phyloP scores from a whole-genome alignment of 2,888 invertebrate genomes.

The Cerastis leucographa region DNA sequence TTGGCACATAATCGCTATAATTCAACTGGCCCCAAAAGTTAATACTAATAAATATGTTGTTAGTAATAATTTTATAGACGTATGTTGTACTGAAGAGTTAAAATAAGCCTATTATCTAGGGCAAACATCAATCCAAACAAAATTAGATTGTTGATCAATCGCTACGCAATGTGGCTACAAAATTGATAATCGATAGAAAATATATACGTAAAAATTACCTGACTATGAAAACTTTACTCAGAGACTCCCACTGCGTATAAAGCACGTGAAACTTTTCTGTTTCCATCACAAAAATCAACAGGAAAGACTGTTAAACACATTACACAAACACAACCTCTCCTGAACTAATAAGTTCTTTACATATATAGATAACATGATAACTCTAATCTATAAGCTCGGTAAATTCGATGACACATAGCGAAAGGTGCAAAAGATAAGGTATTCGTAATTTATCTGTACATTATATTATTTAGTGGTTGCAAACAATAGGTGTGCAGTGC shows the following conservation, averaged over 20 bases:
- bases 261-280: slow-evolving; percentile 72
- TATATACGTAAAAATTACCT: slow-evolving; percentile 61
- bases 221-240: slow-evolving; percentile 70
- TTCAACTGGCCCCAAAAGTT: neutral
- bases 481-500: slow-evolving; percentile 49
- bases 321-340: slow-evolving; percentile 45
- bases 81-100: neutral
- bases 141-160: slow-evolving; percentile 14
- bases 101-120: slow-evolving; percentile 19
- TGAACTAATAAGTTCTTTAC: slow-evolving; percentile 36
- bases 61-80: neutral
- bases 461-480: slow-evolving; percentile 34
- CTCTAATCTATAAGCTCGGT: slow-evolving; percentile 56
- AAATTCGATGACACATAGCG: slow-evolving; percentile 42
- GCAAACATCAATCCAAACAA: slow-evolving; percentile 21
- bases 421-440: slow-evolving; percentile 30
- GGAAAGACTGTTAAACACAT: slow-evolving; percentile 8
- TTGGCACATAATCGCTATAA: slow-evolving; percentile 8
- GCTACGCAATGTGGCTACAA: neutral
- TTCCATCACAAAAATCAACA: slow-evolving; percentile 54
- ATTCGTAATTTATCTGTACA: slow-evolving; percentile 46
- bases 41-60: no score
- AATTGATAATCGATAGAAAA: slow-evolving; percentile 11
- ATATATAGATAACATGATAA: slow-evolving; percentile 53
- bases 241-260: slow-evolving; percentile 72